Conservation (phyloP, 1,140 invertebrate species). For the Dysdera silvatica region DNA sequence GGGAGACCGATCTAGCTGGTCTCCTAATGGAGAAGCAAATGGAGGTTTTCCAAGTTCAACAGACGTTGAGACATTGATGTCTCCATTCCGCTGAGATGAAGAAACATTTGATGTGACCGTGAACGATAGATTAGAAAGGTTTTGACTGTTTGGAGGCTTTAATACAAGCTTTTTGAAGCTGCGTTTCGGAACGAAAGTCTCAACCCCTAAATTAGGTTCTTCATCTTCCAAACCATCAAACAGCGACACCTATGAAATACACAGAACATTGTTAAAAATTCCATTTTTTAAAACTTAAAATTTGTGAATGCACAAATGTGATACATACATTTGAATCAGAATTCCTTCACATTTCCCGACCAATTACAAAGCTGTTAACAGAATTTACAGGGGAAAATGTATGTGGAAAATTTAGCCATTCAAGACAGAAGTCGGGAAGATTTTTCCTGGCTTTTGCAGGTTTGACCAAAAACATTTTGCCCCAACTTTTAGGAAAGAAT, state of each 20-base stretch:
- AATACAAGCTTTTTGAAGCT: constrained; percentile 51
- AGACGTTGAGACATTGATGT: constrained; percentile 24
- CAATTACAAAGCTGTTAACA: too few relatives aligned
- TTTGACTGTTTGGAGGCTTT: too few relatives aligned
- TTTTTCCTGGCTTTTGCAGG: too few relatives aligned
- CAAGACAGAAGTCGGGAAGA: too few relatives aligned
- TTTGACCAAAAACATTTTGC: too few relatives aligned
- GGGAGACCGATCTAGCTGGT: neutral
- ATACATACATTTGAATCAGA: too few relatives aligned
- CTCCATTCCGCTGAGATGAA: neutral
- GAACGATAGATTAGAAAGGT: constrained; percentile 27
- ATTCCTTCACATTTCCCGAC: too few relatives aligned
- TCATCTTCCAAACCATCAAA: constrained; percentile 53
- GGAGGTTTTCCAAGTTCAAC: constrained; percentile 13
- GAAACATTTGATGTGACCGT: constrained; percentile 18
- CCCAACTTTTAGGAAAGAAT: too few relatives aligned
- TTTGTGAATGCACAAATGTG: neutral
- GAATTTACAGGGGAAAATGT: too few relatives aligned
- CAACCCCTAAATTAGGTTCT: constrained; percentile 40
- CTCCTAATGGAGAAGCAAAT: too few relatives aligned
- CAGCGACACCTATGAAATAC: constrained; percentile 33
- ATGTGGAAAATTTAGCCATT: too few relatives aligned
- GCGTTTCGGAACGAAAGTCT: constrained; percentile 48
- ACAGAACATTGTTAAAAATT: neutral
- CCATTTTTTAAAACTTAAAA: neutral